phyloP scores from a whole-genome alignment of 1,140 invertebrate genomes.

The Heliothis subflexa region DNA sequence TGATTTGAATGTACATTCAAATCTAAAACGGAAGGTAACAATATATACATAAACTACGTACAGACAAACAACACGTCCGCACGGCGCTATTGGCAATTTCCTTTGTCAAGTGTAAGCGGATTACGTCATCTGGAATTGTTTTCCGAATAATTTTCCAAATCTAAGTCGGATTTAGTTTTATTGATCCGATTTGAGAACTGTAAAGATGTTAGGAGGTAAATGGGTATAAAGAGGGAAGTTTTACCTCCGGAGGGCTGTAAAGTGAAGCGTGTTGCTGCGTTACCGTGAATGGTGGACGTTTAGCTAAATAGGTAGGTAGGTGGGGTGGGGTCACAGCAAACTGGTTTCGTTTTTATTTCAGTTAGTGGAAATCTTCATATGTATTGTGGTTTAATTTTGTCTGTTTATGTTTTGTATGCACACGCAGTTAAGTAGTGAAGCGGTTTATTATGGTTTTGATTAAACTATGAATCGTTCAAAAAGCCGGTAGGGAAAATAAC shows the following conservation, averaged over 20 bases:
- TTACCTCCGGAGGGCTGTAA: constrained; percentile 15
- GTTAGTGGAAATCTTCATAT: too few species aligned
- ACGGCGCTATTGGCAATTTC: neutral
- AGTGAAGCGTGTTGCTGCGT: constrained; percentile 13
- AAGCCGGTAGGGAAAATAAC: too few species aligned
- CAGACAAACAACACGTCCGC: neutral
- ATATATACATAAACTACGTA: too few species aligned
- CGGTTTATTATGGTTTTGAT: too few species aligned
- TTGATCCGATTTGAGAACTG: constrained; percentile 32
- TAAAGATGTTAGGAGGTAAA: constrained; percentile 9
- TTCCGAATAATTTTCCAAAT: constrained; percentile 12
- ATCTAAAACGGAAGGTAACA: too few species aligned
- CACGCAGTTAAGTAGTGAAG: too few species aligned
- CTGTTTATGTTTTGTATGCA: too few species aligned
- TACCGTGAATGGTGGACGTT: constrained; percentile 7
- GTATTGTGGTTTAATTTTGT: too few species aligned
- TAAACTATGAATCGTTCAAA: too few species aligned
- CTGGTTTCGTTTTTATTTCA: neutral
- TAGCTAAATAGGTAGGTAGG: constrained; percentile 2
- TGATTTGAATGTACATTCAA: too few species aligned
- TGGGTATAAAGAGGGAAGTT: constrained; percentile 12
- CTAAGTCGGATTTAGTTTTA: constrained; percentile 32
- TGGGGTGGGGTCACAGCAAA: neutral
- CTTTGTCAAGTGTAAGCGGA: neutral
- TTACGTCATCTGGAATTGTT: constrained; percentile 8